A percentile compares a stretch with the other conserved stretches of the same genome.
These are phyloP conservation scores for Poecile atricapillus DNA, from an alignment of 2,113 vertebrate genomes.

Conservation along the genomic window DNA sequence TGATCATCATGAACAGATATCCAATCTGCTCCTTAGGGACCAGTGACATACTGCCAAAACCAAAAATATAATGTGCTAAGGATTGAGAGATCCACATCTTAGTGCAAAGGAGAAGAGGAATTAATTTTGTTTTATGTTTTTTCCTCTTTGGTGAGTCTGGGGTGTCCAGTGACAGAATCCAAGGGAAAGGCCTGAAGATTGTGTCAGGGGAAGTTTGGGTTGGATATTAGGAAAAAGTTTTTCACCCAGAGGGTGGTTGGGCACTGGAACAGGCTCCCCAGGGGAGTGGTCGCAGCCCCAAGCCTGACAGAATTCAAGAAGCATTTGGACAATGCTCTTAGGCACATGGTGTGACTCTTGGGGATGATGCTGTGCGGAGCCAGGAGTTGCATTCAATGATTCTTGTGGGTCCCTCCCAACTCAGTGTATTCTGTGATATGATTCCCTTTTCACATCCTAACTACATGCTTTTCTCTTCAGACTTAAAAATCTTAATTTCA, in stretches of 20 bases:
- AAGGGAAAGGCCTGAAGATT: neutral
- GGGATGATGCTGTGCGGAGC: neutral
- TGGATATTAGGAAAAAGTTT: neutral
- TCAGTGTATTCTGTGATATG: neutral
- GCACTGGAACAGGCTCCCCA: neutral
- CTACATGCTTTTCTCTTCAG: neutral
- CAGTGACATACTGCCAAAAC: neutral
- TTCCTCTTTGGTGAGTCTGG: neutral
- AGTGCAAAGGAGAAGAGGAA: neutral
- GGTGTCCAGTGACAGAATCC: neutral
- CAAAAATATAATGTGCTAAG: neutral
- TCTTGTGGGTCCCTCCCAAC: neutral
- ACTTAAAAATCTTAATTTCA: neutral
- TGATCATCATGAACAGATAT: neutral
- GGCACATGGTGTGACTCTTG: neutral
- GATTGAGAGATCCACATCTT: neutral
- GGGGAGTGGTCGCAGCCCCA: no score
- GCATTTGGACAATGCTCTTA: neutral
- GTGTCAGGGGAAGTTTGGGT: neutral
- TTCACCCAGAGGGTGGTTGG: neutral
- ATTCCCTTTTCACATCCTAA: neutral
- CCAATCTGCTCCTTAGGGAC: neutral
- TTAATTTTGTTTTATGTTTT: neutral
- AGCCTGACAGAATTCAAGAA: neutral
- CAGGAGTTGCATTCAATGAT: neutral